phyloP scores from a whole-genome alignment of 1,140 invertebrate species.

The Penaeus vannamei region DNA sequence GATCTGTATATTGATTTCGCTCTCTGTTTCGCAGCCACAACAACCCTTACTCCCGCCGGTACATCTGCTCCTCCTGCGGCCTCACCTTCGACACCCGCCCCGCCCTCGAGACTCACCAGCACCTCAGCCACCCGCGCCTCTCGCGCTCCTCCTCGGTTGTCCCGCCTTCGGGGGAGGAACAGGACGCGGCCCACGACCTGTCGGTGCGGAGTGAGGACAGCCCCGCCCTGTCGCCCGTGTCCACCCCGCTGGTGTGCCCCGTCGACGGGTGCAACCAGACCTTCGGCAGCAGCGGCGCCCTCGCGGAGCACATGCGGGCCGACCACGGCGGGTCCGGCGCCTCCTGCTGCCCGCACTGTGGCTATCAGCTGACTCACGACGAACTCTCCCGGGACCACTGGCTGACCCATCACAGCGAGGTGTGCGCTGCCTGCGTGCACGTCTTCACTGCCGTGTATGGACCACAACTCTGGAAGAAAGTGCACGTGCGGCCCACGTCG shows the following conservation, averaged over 20 bases:
- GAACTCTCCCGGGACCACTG: slow-evolving; percentile 69
- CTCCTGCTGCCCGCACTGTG: slow-evolving; percentile 72
- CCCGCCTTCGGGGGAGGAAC: slow-evolving; percentile 71
- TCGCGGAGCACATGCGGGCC: slow-evolving; percentile 69
- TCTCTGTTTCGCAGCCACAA: slow-evolving; percentile 64
- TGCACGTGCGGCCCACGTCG: slow-evolving; percentile 48
- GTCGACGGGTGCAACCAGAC: slow-evolving; percentile 70
- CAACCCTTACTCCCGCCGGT: slow-evolving; percentile 66
- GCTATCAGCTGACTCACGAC: slow-evolving; percentile 67
- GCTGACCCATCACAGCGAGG: slow-evolving; percentile 69
- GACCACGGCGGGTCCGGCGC: slow-evolving; percentile 68
- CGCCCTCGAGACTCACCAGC: slow-evolving; percentile 64
- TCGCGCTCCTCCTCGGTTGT: slow-evolving; percentile 70
- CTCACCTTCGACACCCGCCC: slow-evolving; percentile 66
- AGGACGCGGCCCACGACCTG: slow-evolving; percentile 74
- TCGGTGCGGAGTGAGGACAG: slow-evolving; percentile 40
- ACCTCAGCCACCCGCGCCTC: slow-evolving; percentile 60
- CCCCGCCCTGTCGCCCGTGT: slow-evolving; percentile 71
- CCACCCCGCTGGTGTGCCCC: slow-evolving; percentile 70
- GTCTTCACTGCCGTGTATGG: slow-evolving; percentile 70
- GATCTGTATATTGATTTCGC: not conserved
- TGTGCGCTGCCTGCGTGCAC: slow-evolving; percentile 70
- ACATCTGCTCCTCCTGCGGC: slow-evolving; percentile 65
- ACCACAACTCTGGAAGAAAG: slow-evolving; percentile 68
- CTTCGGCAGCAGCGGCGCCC: slow-evolving; percentile 69